Evolutionary conservation across 2,888 invertebrate genomes (phyloP).

Genomic region (Dryadula phaetusa): DNA sequence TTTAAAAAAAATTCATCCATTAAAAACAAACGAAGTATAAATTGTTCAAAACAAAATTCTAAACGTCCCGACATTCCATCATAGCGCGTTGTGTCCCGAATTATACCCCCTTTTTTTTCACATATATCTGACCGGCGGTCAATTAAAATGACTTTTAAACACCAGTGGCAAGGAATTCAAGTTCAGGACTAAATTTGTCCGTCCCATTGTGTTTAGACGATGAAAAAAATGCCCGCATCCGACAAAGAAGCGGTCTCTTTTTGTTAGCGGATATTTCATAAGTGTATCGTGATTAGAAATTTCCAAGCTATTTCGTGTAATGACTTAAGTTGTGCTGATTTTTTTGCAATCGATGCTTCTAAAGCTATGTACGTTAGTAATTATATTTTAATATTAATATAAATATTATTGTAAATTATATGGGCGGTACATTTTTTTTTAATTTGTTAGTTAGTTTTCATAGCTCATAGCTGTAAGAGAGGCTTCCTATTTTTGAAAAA

Average conservation of each 20-base stretch:
- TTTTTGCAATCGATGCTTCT: constrained; percentile 11
- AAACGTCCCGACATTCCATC: constrained; percentile 67
- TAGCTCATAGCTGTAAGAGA: too few species aligned
- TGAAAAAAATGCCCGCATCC: constrained; percentile 67
- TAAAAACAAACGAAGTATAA: constrained; percentile 18
- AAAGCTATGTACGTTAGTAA: too few species aligned
- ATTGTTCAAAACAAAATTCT: constrained; percentile 22
- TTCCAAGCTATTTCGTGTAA: constrained; percentile 60
- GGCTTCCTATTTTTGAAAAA: too few species aligned
- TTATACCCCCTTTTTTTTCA: constrained; percentile 57
- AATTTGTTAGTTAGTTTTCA: too few species aligned
- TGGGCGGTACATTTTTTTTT: too few species aligned
- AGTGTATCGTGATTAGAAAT: constrained; percentile 75
- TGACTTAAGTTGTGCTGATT: constrained; percentile 64
- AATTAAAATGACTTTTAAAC: constrained; percentile 82
- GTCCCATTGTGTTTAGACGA: constrained; percentile 70
- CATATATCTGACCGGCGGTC: constrained; percentile 68
- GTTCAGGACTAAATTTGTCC: constrained; percentile 72
- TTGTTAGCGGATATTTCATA: constrained; percentile 69
- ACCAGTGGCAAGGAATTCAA: constrained; percentile 70
- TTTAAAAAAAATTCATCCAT: not conserved
- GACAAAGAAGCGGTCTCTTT: constrained; percentile 76
- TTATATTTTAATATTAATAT: too few species aligned
- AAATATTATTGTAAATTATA: too few species aligned
- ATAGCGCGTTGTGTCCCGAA: constrained; percentile 64